phyloP scores from a whole-genome alignment of 30 jellyfish, hydroid and myxozoan species.

The Chrysaora quinquecirrha region DNA sequence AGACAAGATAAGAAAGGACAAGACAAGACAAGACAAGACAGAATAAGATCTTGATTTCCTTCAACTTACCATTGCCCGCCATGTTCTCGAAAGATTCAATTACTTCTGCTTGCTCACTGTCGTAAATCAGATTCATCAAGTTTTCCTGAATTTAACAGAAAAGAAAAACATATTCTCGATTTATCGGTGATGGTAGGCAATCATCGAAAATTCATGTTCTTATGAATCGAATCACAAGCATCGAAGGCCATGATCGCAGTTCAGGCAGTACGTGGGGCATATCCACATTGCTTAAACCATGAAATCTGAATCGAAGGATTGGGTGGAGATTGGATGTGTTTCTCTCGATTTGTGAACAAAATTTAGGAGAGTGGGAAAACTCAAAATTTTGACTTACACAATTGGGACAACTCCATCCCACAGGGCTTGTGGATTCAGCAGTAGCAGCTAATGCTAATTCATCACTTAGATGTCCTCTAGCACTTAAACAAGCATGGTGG shows the following conservation, averaged over 20 bases:
- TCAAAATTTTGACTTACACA: slow-evolving; percentile 48
- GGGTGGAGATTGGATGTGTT: too few species aligned
- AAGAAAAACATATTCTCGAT: too few species aligned
- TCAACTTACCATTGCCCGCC: slow-evolving; percentile 78
- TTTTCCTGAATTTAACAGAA: slow-evolving; percentile 25
- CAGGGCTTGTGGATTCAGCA: slow-evolving; percentile 26
- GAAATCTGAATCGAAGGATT: too few species aligned
- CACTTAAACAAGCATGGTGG: slow-evolving; percentile 55
- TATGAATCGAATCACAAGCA: too few species aligned
- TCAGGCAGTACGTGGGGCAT: too few species aligned
- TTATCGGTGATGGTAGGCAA: too few species aligned
- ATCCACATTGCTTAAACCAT: too few species aligned
- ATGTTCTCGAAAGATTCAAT: slow-evolving; percentile 55
- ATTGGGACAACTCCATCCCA: slow-evolving; percentile 80
- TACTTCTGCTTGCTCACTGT: slow-evolving; percentile 39
- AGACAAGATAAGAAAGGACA: background rate
- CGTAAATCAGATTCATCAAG: slow-evolving; percentile 41
- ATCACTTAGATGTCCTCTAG: slow-evolving; percentile 35
- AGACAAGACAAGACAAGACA: too few species aligned
- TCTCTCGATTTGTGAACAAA: too few species aligned
- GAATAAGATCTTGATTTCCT: too few species aligned
- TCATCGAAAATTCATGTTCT: too few species aligned
- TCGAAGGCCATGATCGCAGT: too few species aligned
- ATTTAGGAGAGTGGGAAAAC: background rate
- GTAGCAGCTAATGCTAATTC: slow-evolving; percentile 30